Base-by-base conservation (phyloP, 2,888 invertebrate species). In the Acronicta alni region DNA sequence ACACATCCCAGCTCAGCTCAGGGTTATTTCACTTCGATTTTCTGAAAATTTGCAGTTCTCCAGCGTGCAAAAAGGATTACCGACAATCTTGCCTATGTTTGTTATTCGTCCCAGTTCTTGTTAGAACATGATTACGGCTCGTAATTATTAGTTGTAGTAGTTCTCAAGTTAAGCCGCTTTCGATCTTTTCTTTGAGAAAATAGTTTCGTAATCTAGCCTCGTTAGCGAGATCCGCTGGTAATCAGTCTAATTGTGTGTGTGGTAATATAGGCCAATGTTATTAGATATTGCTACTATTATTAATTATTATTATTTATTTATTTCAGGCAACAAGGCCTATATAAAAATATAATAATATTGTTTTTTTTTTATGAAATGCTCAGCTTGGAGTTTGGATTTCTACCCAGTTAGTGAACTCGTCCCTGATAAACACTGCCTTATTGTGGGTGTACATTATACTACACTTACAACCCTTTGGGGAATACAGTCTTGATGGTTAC, bases 161-260 rank as follows among this genome's bases (percentile, higher is more conserved):
- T 52, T 47, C 48, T 64, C 35, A 53, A 26, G 39, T 35, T 53
- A 52, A 55, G 44, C 38, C 30, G 35, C 41, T 43, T 43, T 20
- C 9, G 4, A 16, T 23, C 18, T 38, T 39, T 52, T 45, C 37
- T 42, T 41, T 14, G 16, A 47, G 32, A 38, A 59, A 59, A 35
- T 46, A 45, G 45, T 60, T 52, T 30, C 15, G 35, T 51, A 47
- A 53, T 38, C 20, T 41, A 26, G 2, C 9, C 41, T 72, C 53
- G 53, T 62, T 63, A 71, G 32, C 45, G 37, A 26, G n/a, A 53
- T 46, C 41, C 42, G 12, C 45, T 20, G 43, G 32, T 44, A 46
- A 52, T 70, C 41, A 46, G 32, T 57, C 4, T 48, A 17, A 55
- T 38, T 62, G 15, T 15, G 20, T 16, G 5, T 18, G 23, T 23